Percentiles rank a stretch among this genome's conserved stretches.
phyloP scores from a whole-genome alignment of 2,113 vertebrate genomes.

The Gavia stellata region DNA sequence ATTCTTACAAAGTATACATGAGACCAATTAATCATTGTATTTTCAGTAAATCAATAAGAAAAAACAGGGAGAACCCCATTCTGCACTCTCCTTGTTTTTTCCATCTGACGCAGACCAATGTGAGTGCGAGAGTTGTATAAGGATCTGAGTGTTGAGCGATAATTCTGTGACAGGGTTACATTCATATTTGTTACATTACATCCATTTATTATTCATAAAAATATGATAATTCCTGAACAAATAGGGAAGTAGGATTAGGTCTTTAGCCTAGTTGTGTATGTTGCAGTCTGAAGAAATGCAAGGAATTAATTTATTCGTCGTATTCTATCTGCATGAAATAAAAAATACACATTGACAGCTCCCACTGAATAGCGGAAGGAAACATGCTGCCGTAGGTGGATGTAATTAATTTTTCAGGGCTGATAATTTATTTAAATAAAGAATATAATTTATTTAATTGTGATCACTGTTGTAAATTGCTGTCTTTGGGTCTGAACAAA shows the following conservation, averaged over 20 bases:
- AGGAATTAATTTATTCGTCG: background rate
- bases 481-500: background rate
- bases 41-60: background rate
- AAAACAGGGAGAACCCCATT: background rate
- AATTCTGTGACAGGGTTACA: background rate
- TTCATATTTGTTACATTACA: background rate
- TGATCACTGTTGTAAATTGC: background rate
- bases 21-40: background rate
- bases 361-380: background rate
- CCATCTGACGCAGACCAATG: background rate
- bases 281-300: background rate
- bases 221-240: background rate
- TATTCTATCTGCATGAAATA: background rate
- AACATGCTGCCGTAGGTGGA: fast-evolving
- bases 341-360: background rate
- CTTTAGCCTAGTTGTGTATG: background rate
- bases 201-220: background rate
- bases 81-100: background rate
- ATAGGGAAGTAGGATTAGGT: background rate
- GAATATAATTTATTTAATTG: background rate
- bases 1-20: background rate
- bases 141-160: background rate
- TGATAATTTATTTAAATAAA: conserved; percentile 4
- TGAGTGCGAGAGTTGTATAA: background rate
- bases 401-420: background rate